phyloP scores from a whole-genome alignment of 1,140 invertebrate genomes.

The Rhyzopertha dominica region DNA sequence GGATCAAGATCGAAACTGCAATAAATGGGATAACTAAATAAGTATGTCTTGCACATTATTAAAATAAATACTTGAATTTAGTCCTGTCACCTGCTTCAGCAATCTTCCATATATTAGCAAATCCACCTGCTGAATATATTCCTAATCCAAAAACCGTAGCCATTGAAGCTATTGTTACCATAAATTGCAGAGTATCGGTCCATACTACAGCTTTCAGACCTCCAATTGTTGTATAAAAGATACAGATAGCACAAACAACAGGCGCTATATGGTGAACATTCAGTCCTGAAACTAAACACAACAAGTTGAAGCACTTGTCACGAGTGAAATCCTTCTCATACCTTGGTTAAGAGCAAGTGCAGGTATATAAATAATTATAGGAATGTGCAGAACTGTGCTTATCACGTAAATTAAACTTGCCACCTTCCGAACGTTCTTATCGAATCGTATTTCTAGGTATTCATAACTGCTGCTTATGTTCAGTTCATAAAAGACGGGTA shows the following conservation, averaged over 20 bases:
- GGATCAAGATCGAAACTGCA: slow-evolving; percentile 52
- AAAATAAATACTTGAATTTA: slow-evolving; percentile 27
- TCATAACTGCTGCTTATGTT: slow-evolving; percentile 70
- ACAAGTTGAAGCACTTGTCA: slow-evolving; percentile 53
- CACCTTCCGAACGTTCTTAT: too few relatives aligned
- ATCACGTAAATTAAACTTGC: too few relatives aligned
- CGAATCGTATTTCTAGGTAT: slow-evolving; percentile 50
- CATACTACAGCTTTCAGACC: slow-evolving; percentile 68
- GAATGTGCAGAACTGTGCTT: slow-evolving; percentile 50
- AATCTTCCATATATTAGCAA: slow-evolving; percentile 48
- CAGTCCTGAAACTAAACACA: slow-evolving; percentile 61
- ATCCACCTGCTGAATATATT: slow-evolving; percentile 57
- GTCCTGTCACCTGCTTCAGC: slow-evolving; percentile 49
- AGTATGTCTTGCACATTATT: slow-evolving; percentile 47
- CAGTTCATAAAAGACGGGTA: slow-evolving; percentile 67
- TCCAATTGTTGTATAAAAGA: slow-evolving; percentile 70
- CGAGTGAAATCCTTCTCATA: slow-evolving; percentile 21
- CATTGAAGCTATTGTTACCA: slow-evolving; percentile 61
- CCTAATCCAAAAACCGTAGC: slow-evolving; percentile 60
- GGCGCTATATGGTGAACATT: slow-evolving; percentile 59
- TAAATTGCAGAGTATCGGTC: slow-evolving; percentile 63
- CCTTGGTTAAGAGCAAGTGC: slow-evolving; percentile 55
- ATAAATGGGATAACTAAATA: slow-evolving; percentile 3
- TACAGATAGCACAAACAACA: slow-evolving; percentile 64
- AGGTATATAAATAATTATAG: slow-evolving; percentile 58